Conservation (phyloP, 2,888 invertebrate genomes). For the Diabrotica balteata region DNA sequence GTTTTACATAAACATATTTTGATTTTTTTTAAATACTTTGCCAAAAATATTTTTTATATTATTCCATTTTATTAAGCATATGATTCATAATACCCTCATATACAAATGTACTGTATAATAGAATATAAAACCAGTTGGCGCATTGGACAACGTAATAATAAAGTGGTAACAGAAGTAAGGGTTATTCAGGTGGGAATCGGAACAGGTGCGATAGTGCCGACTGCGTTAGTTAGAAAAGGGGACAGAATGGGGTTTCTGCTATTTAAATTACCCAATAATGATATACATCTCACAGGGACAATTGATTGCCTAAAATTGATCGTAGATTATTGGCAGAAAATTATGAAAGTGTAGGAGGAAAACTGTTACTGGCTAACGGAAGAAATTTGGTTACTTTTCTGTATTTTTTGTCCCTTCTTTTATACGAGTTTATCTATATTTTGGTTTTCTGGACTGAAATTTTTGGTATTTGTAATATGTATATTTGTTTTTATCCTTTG, state of each 20-base stretch:
- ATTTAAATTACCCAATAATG: slow-evolving; percentile 33
- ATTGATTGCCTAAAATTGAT: slow-evolving; percentile 28
- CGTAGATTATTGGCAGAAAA: slow-evolving; percentile 11
- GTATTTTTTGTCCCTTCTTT: too few species aligned
- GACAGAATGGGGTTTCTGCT: slow-evolving; percentile 26
- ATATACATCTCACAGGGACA: slow-evolving; percentile 28
- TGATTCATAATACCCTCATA: too few species aligned
- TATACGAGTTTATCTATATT: too few species aligned
- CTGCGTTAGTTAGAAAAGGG: slow-evolving; percentile 10
- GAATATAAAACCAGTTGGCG: slow-evolving; percentile 14
- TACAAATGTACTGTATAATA: background rate
- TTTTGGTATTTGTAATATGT: too few species aligned
- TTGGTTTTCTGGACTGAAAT: too few species aligned
- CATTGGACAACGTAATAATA: slow-evolving; percentile 16
- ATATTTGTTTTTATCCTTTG: too few species aligned
- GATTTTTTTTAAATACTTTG: too few species aligned
- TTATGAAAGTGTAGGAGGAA: background rate
- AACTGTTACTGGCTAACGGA: too few species aligned
- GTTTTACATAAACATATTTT: too few species aligned
- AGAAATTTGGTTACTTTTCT: too few species aligned
- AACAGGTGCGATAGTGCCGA: slow-evolving; percentile 39
- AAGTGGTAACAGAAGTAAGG: slow-evolving; percentile 9
- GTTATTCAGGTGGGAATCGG: slow-evolving; percentile 40
- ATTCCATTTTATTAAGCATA: too few species aligned
- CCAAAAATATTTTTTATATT: too few species aligned